These are phyloP conservation scores for Ophonus ardosiacus DNA, from an alignment of 2,888 invertebrate species.

Conservation along the genomic window DNA sequence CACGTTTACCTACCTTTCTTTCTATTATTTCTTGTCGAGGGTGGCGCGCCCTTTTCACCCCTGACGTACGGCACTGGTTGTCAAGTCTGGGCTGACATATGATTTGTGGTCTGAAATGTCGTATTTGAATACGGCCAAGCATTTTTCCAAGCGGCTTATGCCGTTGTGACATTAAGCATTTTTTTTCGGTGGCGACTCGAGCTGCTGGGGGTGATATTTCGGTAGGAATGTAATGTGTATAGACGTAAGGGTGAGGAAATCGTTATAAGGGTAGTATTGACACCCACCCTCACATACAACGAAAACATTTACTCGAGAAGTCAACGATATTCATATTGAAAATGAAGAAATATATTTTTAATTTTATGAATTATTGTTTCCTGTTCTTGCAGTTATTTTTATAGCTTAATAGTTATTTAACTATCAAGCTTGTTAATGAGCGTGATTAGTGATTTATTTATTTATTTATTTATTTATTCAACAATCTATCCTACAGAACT, in stretches of 20 bases:
- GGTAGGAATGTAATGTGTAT: constrained; percentile 59
- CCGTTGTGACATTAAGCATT: constrained; percentile 73
- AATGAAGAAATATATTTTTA: too few relatives aligned
- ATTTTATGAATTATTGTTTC: too few relatives aligned
- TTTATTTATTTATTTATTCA: too few relatives aligned
- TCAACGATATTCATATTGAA: not conserved
- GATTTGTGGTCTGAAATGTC: constrained; percentile 73
- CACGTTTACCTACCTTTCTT: too few relatives aligned
- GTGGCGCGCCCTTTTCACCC: not conserved
- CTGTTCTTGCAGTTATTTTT: too few relatives aligned
- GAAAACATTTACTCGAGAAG: not conserved
- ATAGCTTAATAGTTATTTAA: too few relatives aligned
- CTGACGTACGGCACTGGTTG: constrained; percentile 50
- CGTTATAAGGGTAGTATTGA: constrained; percentile 24
- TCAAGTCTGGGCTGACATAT: constrained; percentile 70
- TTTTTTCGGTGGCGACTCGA: constrained; percentile 66
- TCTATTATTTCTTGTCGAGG: too few relatives aligned
- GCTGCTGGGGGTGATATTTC: constrained; percentile 33
- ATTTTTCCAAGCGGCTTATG: constrained; percentile 71
- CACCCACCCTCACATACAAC: not conserved
- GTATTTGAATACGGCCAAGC: constrained; percentile 67
- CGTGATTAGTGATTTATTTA: too few relatives aligned
- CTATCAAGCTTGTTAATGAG: too few relatives aligned
- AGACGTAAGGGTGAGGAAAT: constrained; percentile 42
- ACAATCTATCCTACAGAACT: too few relatives aligned